Evolutionary conservation across 2,888 invertebrate species (phyloP).

Genomic region (Melipona bicolor): DNA sequence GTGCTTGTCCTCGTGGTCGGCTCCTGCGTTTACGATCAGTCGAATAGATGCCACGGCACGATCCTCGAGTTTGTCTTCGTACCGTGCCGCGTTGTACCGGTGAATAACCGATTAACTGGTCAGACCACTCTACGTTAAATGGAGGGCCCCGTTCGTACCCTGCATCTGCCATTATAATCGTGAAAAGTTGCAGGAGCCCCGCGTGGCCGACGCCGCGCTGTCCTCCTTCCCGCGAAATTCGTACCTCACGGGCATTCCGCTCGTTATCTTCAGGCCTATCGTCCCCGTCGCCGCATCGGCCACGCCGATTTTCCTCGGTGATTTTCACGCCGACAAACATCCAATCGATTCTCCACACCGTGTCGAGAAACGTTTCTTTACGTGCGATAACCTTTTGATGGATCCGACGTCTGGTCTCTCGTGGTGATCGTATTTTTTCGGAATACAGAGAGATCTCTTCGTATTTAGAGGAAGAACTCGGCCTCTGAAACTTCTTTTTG

Average conservation of each 20-base stretch:
- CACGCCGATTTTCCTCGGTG: background rate
- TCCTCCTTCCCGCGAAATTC: slow-evolving; percentile 33
- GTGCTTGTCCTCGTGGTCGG: slow-evolving; percentile 17
- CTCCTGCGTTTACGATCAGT: slow-evolving; percentile 61
- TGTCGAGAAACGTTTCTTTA: background rate
- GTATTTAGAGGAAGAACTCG: background rate
- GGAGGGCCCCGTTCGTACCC: slow-evolving; percentile 34
- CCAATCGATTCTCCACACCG: background rate
- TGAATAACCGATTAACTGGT: slow-evolving; percentile 71
- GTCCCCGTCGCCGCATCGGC: background rate
- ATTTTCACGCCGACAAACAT: background rate
- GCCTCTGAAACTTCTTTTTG: background rate
- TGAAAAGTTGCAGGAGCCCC: slow-evolving; percentile 42
- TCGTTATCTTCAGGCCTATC: slow-evolving; percentile 1
- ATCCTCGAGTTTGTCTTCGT: slow-evolving; percentile 51
- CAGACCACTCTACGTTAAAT: slow-evolving; percentile 63
- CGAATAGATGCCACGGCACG: slow-evolving; percentile 62
- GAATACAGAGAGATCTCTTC: background rate
- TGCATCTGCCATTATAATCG: slow-evolving; percentile 59
- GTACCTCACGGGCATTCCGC: background rate
- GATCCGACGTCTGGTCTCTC: background rate
- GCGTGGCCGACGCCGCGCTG: background rate
- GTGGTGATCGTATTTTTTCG: background rate
- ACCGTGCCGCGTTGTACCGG: slow-evolving; percentile 52
- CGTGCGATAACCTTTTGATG: background rate